These are phyloP conservation scores for Drosophila teissieri DNA, from an alignment of 1,140 invertebrate genomes.

Conservation along the genomic window DNA sequence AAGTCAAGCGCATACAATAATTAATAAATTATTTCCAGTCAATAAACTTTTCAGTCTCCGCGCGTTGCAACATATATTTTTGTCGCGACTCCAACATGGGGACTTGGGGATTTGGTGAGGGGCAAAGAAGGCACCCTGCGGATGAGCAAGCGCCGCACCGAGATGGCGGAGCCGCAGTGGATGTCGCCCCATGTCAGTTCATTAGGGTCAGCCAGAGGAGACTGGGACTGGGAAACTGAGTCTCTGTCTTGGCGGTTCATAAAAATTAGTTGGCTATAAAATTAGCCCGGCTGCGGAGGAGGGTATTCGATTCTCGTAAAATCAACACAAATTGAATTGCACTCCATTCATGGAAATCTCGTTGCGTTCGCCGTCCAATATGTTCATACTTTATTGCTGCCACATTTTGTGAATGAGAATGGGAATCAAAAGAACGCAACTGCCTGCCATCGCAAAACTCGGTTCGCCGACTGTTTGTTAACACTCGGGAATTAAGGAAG, in stretches of 20 bases:
- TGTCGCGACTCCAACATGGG: conserved; percentile 6
- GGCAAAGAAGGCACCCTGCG: conserved; percentile 51
- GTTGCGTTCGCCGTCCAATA: conserved; percentile 22
- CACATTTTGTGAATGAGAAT: conserved; percentile 30
- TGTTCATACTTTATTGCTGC: conserved; percentile 34
- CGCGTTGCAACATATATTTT: conserved; percentile 62
- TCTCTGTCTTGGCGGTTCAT: conserved; percentile 64
- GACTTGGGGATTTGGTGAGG: neutral
- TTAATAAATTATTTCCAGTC: conserved; percentile 82
- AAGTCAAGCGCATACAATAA: conserved; percentile 53
- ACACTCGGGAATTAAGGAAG: conserved; percentile 17
- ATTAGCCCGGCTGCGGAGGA: conserved; percentile 42
- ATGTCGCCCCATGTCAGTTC: conserved; percentile 66
- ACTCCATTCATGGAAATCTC: conserved; percentile 66
- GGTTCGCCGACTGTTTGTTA: conserved; percentile 1
- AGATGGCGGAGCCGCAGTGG: conserved; percentile 18
- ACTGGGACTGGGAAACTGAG: conserved; percentile 25
- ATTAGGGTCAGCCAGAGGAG: conserved; percentile 69
- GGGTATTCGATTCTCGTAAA: conserved; percentile 44
- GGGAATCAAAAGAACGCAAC: conserved; percentile 16
- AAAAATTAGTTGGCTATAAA: conserved; percentile 76
- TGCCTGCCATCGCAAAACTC: neutral
- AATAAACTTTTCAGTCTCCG: conserved; percentile 58
- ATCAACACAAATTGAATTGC: conserved; percentile 71
- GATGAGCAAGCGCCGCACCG: conserved; percentile 67